These are phyloP conservation scores for Drosophila neonasuta DNA, from an alignment of 2,888 invertebrate species.

Conservation along the genomic window DNA sequence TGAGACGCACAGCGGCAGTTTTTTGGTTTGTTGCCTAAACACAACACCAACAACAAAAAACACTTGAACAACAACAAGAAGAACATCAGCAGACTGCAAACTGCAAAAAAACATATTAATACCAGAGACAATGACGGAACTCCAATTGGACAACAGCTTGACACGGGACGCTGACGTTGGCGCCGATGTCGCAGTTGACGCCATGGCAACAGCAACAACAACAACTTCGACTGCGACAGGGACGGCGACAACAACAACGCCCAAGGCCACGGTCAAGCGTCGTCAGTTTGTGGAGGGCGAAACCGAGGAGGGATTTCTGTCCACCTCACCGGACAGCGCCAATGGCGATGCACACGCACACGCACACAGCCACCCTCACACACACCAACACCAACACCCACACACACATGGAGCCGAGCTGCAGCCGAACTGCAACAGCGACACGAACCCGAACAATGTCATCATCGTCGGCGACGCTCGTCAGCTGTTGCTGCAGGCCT, in stretches of 20 bases:
- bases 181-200: conserved; percentile 16
- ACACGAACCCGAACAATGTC: conserved; percentile 7
- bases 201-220: background rate
- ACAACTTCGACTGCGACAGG: background rate
- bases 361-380: conserved; percentile 21
- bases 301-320: conserved; percentile 75
- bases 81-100: conserved; percentile 8
- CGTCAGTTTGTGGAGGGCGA: conserved; percentile 47
- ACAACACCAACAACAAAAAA: conserved; percentile 26
- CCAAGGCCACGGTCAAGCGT: conserved; percentile 52
- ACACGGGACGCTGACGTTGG: conserved; percentile 41
- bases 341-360: conserved; percentile 68
- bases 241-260: background rate
- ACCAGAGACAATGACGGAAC: conserved; percentile 59
- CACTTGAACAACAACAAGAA: conserved; percentile 8
- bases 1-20: conserved; percentile 35
- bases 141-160: conserved; percentile 55
- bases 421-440: conserved; percentile 23
- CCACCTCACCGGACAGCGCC: conserved; percentile 79
- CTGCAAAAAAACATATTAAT: conserved; percentile 12
- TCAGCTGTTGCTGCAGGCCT: conserved; percentile 58
- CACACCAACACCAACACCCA: conserved; percentile 18
- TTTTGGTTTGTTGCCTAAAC: conserved; percentile 47
- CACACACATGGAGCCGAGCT: conserved; percentile 19
- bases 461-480: conserved; percentile 26